These are phyloP conservation scores for Buphagus erythrorhynchus DNA, from an alignment of 2,797 vertebrate genomes.

Conservation along the genomic window DNA sequence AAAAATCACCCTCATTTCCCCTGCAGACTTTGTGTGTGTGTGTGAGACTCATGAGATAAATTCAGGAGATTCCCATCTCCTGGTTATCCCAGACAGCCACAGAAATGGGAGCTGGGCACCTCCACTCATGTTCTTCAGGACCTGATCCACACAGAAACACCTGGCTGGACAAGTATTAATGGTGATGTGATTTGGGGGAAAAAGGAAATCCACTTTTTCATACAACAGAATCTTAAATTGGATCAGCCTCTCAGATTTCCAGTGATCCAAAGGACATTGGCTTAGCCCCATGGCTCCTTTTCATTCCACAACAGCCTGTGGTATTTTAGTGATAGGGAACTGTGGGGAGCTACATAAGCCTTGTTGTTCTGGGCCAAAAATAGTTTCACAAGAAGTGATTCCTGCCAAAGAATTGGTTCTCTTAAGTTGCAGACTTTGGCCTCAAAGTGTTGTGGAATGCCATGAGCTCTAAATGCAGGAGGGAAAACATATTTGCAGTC, in stretches of 20 bases:
- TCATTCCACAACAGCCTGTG: not conserved
- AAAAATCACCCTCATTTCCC: not conserved
- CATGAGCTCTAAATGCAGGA: not conserved
- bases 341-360: not conserved
- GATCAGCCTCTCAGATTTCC: not conserved
- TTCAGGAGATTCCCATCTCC: not conserved
- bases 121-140: not conserved
- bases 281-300: not conserved
- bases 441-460: slow-evolving; percentile 47
- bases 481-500: slow-evolving; percentile 22
- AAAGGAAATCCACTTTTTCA: not conserved
- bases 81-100: not conserved
- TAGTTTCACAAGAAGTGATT: slow-evolving; percentile 1
- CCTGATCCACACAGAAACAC: not conserved
- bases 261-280: not conserved
- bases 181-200: not conserved
- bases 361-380: slow-evolving; percentile 2
- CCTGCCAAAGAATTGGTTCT: slow-evolving; percentile 19
- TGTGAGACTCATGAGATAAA: not conserved
- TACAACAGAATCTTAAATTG: not conserved
- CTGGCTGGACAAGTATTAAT: not conserved
- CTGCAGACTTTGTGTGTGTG: not conserved
- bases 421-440: slow-evolving; percentile 4
- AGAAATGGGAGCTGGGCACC: not conserved
- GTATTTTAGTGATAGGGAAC: slow-evolving; percentile 15